A percentile compares a stretch with the other conserved stretches of the same genome.
Evolutionary conservation across 2,113 vertebrate genomes (phyloP).

Genomic region (Oryzias curvinotus): DNA sequence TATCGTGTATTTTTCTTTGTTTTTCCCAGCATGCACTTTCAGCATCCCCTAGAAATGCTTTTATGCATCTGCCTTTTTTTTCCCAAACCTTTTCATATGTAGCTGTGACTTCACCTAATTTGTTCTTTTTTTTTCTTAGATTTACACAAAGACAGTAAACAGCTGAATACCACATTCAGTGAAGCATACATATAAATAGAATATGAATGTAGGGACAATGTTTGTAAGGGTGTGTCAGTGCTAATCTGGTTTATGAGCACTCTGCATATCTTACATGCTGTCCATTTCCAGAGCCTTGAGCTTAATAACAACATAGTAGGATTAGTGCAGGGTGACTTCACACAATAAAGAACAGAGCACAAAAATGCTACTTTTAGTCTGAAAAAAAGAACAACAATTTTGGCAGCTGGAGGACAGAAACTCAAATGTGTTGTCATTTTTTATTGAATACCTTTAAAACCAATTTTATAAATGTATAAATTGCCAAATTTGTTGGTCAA

Average conservation of each 20-base stretch:
- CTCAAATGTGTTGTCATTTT: not conserved
- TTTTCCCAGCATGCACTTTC: constrained; percentile 11
- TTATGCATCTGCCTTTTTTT: constrained; percentile 4
- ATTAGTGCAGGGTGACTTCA: constrained; percentile 77
- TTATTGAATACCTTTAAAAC: not conserved
- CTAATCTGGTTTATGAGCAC: constrained; percentile 76
- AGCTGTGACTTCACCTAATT: constrained; percentile 18
- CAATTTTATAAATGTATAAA: not conserved
- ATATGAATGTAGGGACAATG: constrained; percentile 70
- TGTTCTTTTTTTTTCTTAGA: constrained; percentile 5
- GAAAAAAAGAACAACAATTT: constrained; percentile 23
- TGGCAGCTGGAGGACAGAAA: constrained; percentile 28
- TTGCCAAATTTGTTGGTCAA: not conserved
- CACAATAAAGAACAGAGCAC: constrained; percentile 60
- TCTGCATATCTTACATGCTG: constrained; percentile 71
- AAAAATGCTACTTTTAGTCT: constrained; percentile 32
- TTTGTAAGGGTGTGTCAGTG: constrained; percentile 66
- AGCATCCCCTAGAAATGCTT: constrained; percentile 3
- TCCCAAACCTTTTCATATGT: constrained; percentile 10
- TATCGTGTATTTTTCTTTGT: constrained; percentile 34
- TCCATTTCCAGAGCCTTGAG: constrained; percentile 74
- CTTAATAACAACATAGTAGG: constrained; percentile 76
- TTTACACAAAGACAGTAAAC: constrained; percentile 29
- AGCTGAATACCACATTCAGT: constrained; percentile 57
- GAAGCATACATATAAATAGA: constrained; percentile 60